Evolutionary conservation across 2,888 invertebrate species (phyloP).

Genomic region (Copidosoma aretas): DNA sequence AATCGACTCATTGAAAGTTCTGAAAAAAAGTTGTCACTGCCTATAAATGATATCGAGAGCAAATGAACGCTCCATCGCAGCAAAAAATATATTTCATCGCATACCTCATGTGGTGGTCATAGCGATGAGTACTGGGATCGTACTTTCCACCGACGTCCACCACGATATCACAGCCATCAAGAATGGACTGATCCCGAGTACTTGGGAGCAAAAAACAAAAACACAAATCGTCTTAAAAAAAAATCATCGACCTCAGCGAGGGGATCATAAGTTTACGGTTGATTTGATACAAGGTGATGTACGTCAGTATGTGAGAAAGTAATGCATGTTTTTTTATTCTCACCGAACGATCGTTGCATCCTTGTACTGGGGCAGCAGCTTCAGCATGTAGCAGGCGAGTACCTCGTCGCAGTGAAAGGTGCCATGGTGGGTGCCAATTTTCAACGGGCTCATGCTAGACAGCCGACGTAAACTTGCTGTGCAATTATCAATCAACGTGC

Average conservation of each 20-base stretch:
- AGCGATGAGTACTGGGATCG: slow-evolving; percentile 76
- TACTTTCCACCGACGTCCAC: slow-evolving; percentile 93
- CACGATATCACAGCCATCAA: slow-evolving; percentile 73
- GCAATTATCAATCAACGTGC: too few species aligned
- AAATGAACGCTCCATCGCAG: too few species aligned
- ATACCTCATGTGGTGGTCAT: slow-evolving; percentile 93
- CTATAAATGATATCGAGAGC: too few species aligned
- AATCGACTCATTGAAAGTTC: slow-evolving; percentile 52
- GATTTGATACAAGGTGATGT: too few species aligned
- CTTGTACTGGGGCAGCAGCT: slow-evolving; percentile 78
- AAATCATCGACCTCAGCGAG: too few species aligned
- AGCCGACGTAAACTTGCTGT: too few species aligned
- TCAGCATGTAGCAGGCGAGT: slow-evolving; percentile 91
- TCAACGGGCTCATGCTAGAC: slow-evolving; percentile 50
- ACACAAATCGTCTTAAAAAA: too few species aligned
- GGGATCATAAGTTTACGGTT: too few species aligned
- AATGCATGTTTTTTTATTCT: background rate
- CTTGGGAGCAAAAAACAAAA: slow-evolving; percentile 45
- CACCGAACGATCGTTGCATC: slow-evolving; percentile 78
- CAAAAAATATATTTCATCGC: background rate
- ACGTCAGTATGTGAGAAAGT: too few species aligned
- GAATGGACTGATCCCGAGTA: slow-evolving; percentile 65
- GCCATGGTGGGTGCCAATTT: slow-evolving; percentile 81
- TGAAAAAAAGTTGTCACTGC: slow-evolving; percentile 31
- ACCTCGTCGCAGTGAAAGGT: slow-evolving; percentile 94